These are phyloP conservation scores for Chaetodon auriga DNA, from an alignment of 2,113 vertebrate species.

Conservation along the genomic window DNA sequence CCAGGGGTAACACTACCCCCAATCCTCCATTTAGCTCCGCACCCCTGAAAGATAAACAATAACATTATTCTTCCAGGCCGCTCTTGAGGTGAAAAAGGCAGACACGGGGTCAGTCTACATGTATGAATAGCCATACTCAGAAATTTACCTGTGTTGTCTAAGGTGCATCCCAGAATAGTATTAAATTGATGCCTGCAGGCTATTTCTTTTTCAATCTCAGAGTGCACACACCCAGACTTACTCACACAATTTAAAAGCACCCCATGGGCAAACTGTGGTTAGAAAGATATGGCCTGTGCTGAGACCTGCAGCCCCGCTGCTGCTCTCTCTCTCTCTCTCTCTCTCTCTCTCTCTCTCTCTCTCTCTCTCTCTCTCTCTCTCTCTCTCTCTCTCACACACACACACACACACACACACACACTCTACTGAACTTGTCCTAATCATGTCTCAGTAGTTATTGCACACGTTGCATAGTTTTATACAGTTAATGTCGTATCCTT, in stretches of 20 bases:
- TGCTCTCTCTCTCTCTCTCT: not conserved
- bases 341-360: constrained; percentile 7
- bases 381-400: not conserved
- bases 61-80: constrained; percentile 69
- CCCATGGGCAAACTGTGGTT: constrained; percentile 49
- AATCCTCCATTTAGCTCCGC: constrained; percentile 43
- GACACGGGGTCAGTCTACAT: constrained; percentile 8
- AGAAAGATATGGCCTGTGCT: constrained; percentile 55
- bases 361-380: constrained; percentile 4
- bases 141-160: constrained; percentile 30
- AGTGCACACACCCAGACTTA: constrained; percentile 46
- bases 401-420: not conserved
- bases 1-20: constrained; percentile 37
- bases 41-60: constrained; percentile 67
- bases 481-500: not conserved
- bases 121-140: not conserved
- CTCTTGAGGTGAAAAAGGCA: constrained; percentile 31
- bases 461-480: not conserved
- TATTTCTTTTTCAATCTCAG: constrained; percentile 52
- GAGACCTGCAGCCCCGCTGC: constrained; percentile 59
- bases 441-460: not conserved
- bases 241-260: constrained; percentile 56
- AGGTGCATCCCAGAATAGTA: constrained; percentile 26
- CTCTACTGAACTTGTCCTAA: not conserved
- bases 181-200: constrained; percentile 63